A percentile compares a stretch with the other conserved stretches of the same genome.
Conservation (phyloP, 64 coral and sea anemone species). For the Pachyseris speciosa region DNA sequence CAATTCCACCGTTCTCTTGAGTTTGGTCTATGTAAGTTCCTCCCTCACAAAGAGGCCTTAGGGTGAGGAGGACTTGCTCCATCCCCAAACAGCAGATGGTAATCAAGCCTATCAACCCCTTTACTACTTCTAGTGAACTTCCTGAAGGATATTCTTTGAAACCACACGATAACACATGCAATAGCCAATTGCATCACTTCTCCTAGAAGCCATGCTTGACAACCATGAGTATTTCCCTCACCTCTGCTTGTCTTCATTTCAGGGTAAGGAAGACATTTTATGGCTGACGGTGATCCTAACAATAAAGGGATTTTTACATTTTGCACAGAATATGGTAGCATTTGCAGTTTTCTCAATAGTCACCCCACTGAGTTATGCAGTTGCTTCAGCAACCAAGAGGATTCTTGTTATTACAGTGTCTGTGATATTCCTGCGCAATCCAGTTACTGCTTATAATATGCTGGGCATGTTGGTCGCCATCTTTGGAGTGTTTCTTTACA, state of each 20-base stretch:
- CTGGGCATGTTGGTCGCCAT: constrained; percentile 94
- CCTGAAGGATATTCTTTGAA: too few species aligned
- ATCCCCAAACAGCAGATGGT: too few species aligned
- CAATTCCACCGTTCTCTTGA: too few species aligned
- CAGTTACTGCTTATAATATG: constrained; percentile 78
- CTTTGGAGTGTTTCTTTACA: constrained; percentile 93
- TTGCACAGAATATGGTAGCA: constrained; percentile 95
- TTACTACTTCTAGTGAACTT: too few species aligned
- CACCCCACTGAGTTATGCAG: constrained; percentile 92
- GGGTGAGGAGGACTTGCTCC: too few species aligned
- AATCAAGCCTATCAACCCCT: too few species aligned
- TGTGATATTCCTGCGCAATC: constrained; percentile 88
- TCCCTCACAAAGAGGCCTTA: too few species aligned
- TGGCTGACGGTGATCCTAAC: constrained; percentile 84
- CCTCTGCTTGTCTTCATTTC: constrained; percentile 44
- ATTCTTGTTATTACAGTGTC: constrained; percentile 96
- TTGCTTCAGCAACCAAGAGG: constrained; percentile 89
- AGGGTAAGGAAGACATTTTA: constrained; percentile 82
- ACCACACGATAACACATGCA: too few species aligned
- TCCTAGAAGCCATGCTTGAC: too few species aligned
- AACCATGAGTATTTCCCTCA: too few species aligned
- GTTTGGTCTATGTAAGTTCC: too few species aligned
- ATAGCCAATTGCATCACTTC: too few species aligned
- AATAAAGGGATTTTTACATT: constrained; percentile 92
- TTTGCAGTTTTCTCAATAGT: constrained; percentile 93